Evolutionary conservation across 2,888 invertebrate genomes (phyloP), one percentile per base, ranked within the genome.

Genomic region (Agrotis segetum): DNA sequence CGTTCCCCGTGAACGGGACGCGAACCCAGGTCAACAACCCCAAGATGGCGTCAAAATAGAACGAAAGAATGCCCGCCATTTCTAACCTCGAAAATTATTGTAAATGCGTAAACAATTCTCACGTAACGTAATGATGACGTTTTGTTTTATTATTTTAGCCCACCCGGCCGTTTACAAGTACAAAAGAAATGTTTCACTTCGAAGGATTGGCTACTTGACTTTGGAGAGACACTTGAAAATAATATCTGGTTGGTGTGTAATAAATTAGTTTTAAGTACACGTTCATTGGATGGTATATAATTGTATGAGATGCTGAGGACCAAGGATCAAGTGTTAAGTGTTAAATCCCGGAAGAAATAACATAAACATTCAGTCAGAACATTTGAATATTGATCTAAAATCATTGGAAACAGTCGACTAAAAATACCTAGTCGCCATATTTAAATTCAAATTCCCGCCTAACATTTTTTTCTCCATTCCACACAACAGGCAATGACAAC

Each of bases 11-110:
- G 87, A 89, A 90, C 88, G 86, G 83, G 86, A 88, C 90, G 90
- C 91, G 88, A 90, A 89, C 91, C 83, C 88, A 85, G 95, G 92
- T 94, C 95, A 92, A 87, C 88, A 92, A 88, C 90, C 95, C 88
- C 92, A 93, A 94, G 88, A 95, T 93, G 94, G 95, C 94, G 95
- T 93, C 92, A 93, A 95, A 95, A 95, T 95, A 95, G 95, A 95
- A 93, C 92, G 88, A 90, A 92, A 93, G 94, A 94, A 94, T 94
- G 93, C 94, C 91, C 94, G 94, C 95, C 94, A 95, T 94, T 92
- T 92, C 88, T 94, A 95, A 95, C 95, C 94, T 95, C 92, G 88
- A 93, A 95, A 92, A 92, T 90, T 91, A 90, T 93, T 93, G 91
- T 90, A 91, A 93, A 92, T 77, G 77, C 77, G 85, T 83, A 75